phyloP scores from a whole-genome alignment of 2,888 invertebrate species.

The Acanthosoma haemorrhoidale region DNA sequence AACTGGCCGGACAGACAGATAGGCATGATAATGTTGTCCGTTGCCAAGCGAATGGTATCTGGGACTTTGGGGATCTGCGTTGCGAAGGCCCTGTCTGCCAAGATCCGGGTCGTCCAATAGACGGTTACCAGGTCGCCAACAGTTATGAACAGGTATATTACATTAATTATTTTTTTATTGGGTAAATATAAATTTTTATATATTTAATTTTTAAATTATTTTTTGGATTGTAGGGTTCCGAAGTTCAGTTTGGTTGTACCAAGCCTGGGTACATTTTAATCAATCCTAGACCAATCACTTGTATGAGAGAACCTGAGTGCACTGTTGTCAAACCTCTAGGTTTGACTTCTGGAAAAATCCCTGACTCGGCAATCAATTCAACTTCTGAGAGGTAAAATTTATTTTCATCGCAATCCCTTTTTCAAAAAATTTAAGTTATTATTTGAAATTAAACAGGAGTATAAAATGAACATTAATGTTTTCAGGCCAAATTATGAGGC shows the following conservation, averaged over 20 bases:
- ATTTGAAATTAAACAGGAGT: neutral
- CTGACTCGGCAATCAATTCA: constrained; percentile 91
- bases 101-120: constrained; percentile 90
- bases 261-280: constrained; percentile 89
- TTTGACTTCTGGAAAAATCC: constrained; percentile 83
- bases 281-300: constrained; percentile 83
- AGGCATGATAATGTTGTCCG: constrained; percentile 86
- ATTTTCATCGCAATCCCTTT: neutral
- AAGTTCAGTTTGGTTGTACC: constrained; percentile 84
- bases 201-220: neutral
- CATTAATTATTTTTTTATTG: neutral
- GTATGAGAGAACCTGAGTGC: constrained; percentile 88
- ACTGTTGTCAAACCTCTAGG: constrained; percentile 87
- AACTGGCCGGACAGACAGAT: constrained; percentile 84
- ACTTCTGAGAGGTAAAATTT: constrained; percentile 68
- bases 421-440: neutral
- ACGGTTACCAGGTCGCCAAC: constrained; percentile 66
- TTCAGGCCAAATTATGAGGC: constrained; percentile 78
- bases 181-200: neutral
- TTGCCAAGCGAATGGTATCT: constrained; percentile 86
- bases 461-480: neutral
- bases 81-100: constrained; percentile 97
- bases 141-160: constrained; percentile 51
- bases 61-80: constrained; percentile 94
- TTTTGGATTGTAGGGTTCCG: constrained; percentile 62